phyloP scores from a whole-genome alignment of 2,888 invertebrate genomes.

The Philaethria dido region DNA sequence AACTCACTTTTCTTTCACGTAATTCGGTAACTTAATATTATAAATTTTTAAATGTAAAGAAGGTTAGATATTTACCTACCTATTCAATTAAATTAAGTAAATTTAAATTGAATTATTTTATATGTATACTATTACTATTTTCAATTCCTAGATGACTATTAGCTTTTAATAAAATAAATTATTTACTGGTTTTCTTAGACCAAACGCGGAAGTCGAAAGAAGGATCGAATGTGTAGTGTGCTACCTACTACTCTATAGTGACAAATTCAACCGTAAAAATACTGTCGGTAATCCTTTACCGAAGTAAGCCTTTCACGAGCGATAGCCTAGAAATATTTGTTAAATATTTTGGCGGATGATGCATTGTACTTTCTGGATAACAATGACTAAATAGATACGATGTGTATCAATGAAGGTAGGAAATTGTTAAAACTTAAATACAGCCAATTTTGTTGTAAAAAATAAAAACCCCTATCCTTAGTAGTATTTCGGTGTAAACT shows the following conservation, averaged over 20 bases:
- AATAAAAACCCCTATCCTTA: no score
- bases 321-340: constrained; percentile 70
- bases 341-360: constrained; percentile 72
- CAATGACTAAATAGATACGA: constrained; percentile 31
- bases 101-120: background rate
- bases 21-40: no score
- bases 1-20: no score
- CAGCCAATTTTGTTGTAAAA: background rate
- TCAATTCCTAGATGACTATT: background rate
- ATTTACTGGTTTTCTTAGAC: constrained; percentile 47
- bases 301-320: constrained; percentile 72
- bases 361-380: constrained; percentile 56
- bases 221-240: constrained; percentile 57
- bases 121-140: no score
- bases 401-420: constrained; percentile 42
- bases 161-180: background rate
- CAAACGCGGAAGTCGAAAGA: constrained; percentile 61
- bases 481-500: no score
- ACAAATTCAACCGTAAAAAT: constrained; percentile 66
- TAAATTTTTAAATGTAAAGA: no score
- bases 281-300: constrained; percentile 75
- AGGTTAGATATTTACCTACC: background rate
- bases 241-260: constrained; percentile 48
- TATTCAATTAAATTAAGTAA: background rate
- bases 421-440: constrained; percentile 17